Evolutionary conservation across 2,888 invertebrate genomes (phyloP).

Genomic region (Myathropa florea): DNA sequence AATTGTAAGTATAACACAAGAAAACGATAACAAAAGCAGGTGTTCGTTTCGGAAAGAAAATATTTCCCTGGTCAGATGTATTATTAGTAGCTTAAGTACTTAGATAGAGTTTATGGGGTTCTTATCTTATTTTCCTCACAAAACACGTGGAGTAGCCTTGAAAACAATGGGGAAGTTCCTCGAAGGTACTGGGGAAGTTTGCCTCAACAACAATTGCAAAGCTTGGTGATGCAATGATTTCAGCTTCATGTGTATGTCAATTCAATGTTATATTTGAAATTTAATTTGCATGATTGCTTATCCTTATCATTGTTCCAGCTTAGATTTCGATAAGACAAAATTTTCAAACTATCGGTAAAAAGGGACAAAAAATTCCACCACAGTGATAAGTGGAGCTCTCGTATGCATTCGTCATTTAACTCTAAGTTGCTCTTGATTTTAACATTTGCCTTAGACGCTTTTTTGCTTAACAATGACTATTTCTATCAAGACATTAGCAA

Average conservation of each 20-base stretch:
- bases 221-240: background rate
- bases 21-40: background rate
- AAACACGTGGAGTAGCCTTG: background rate
- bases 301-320: background rate
- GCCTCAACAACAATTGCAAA: background rate
- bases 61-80: background rate
- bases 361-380: background rate
- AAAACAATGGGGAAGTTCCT: background rate
- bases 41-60: background rate
- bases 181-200: background rate
- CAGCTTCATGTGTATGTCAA: background rate
- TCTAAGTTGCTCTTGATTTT: background rate
- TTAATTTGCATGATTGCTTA: background rate
- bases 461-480: background rate
- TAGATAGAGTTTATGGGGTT: background rate
- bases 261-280: too few relatives aligned
- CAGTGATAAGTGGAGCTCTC: background rate
- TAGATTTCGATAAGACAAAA: background rate
- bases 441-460: background rate
- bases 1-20: constrained; percentile 88
- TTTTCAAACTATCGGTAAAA: too few relatives aligned
- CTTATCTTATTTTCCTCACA: background rate
- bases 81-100: background rate
- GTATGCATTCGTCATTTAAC: background rate
- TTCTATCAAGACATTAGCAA: background rate